These are phyloP conservation scores for Coracias cyanogaster DNA, from an alignment of 2,797 vertebrate species.

Conservation along the genomic window DNA sequence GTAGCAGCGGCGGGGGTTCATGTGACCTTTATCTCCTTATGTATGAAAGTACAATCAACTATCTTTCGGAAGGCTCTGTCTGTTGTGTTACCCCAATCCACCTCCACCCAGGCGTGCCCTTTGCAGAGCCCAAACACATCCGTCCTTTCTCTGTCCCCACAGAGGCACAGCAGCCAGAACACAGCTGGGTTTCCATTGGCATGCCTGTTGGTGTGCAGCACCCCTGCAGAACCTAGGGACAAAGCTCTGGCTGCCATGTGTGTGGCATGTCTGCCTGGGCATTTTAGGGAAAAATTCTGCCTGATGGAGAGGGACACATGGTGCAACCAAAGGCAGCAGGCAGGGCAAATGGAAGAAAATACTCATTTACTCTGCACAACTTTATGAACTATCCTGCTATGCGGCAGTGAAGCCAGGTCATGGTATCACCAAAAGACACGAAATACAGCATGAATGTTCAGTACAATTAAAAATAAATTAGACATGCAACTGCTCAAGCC, in stretches of 20 bases:
- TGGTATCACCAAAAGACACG: neutral
- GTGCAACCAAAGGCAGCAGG: neutral
- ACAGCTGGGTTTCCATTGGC: neutral
- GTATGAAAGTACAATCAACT: neutral
- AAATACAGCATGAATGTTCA: neutral
- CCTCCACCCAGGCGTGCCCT: neutral
- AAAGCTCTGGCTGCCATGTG: neutral
- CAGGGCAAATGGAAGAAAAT: neutral
- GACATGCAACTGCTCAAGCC: neutral
- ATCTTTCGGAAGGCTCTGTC: neutral
- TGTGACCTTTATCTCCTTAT: neutral
- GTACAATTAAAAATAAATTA: neutral
- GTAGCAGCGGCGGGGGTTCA: neutral
- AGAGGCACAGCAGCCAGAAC: neutral
- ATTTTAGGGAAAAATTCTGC: neutral
- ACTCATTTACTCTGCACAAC: neutral
- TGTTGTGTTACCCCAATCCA: neutral
- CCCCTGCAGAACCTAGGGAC: neutral
- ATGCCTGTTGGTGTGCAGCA: fast-evolving
- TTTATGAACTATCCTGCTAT: neutral
- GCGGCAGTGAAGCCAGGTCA: neutral
- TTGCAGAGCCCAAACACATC: neutral
- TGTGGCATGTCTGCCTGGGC: neutral
- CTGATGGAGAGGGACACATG: neutral
- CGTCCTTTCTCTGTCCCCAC: neutral